Evolutionary conservation across 2,888 invertebrate genomes (phyloP), one percentile per base, ranked within the genome.

Genomic region (Drosophila gaucha): DNA sequence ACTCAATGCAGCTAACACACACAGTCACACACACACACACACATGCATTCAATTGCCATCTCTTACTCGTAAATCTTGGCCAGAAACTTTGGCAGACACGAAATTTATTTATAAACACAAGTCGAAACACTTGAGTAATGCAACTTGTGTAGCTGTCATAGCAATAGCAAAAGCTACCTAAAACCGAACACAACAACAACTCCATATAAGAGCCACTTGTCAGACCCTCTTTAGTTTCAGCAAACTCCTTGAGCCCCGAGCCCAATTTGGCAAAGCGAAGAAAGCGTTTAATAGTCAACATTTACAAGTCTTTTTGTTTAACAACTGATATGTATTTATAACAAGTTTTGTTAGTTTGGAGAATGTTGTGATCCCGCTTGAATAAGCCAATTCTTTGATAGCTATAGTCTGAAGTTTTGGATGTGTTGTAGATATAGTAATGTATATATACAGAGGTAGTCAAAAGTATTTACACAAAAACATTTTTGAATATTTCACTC

Each of bases 21-120:
- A 68, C 20, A 16, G 52, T n/a, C 30, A 33, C n/a, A 55, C 31
- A 54, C 38, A 50, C 31, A 47, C 50, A 58, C 18, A 46, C 38
- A 43, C 12, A 16, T 24, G 39, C 64, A 43, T 62, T 51, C 74
- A 62, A 65, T 69, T 71, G 58, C 64, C 58, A 43, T 24, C 49
- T 41, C 39, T 38, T 18, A 70, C 67, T 73, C 78, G 77, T 77
- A 82, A 82, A 82, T 77, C 85, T 79, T 82, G 63, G 78, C 63
- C 64, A 44, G 43, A 65, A 83, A 82, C 80, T 83, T 86, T 83
- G 82, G 73, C 83, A 83, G 86, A 86, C 86, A 78, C 55, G 47
- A 80, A 78, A 85, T 80, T 84, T 79, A 78, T 79, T 76, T 74
- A 78, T 76, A 80, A 63, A 64, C 70, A 67, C 67, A 66, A 75